Base-by-base conservation (phyloP, 2,113 vertebrate genomes). In the Sminthopsis crassicaudata region DNA sequence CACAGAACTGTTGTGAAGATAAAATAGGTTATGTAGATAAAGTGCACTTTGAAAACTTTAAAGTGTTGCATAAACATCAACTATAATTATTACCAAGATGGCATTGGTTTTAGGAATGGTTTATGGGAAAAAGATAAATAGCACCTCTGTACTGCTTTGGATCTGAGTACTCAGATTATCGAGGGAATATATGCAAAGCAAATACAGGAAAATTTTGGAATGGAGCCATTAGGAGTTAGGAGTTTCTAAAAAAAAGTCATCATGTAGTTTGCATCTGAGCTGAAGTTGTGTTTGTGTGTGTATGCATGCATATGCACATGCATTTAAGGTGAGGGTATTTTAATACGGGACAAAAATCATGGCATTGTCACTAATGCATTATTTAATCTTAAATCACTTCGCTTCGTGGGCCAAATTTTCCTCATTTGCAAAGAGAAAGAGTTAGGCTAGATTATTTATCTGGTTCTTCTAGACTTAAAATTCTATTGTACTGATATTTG, bases 1-100 rank as follows among this genome's bases (percentile, higher is more conserved):
- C 51, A 2, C 94, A 91, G 36, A 46, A 90, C 88, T 96, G 24
- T 90, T 94, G 22, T 95, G 53, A 93, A 30, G n/a, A 89, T 94
- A 46, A 95, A 91, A 46, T 94, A 94, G 60, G 46, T 46, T 95
- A 90, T 60, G 57, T 60, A 60, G 26, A 11, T 12, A 60, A 27
- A 60, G 30, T 60, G 57, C 27, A 60, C 57, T 14, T 60, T 60
- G 27, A 10, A n/a, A 19, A 76, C 36, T 76, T 76, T 76, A 76
- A 76, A 76, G 30, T 76, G 16, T 30, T n/a, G 19, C n/a, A 16
- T 67, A 67, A 67, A 16, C 14, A 76, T 60, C 27, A 60, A 4
- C 60, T 76, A n/a, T 76, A 14, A 76, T 76, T 76, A 76, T 76
- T 76, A n/a, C 30, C 14, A 16, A n/a, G 60, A n/a, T 76, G 30